Evolutionary conservation across 2,888 invertebrate species (phyloP).

Genomic region (Heliconius aoede): DNA sequence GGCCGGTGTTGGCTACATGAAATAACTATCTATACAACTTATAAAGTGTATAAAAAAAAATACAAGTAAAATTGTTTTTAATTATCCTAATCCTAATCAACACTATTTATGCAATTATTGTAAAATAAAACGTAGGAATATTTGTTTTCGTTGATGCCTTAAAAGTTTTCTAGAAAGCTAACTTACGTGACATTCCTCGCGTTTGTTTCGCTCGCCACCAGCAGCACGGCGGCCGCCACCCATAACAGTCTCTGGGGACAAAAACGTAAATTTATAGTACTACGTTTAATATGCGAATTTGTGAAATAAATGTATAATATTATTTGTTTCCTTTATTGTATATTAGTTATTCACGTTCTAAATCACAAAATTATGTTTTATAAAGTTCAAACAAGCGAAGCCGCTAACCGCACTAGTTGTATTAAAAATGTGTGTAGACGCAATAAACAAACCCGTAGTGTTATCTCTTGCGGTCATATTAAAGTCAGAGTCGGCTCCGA

Average conservation of each 20-base stretch:
- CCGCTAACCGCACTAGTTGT: not conserved
- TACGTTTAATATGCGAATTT: not conserved
- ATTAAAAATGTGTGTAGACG: not conserved
- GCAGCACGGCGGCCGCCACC: slow-evolving; percentile 63
- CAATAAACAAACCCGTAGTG: slow-evolving; percentile 23
- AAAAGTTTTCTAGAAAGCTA: slow-evolving; percentile 1
- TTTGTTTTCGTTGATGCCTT: not conserved
- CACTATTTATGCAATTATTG: not conserved
- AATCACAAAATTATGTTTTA: too few species aligned
- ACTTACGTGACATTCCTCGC: slow-evolving; percentile 76
- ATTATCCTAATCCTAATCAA: too few species aligned
- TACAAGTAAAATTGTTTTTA: not conserved
- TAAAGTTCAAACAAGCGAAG: too few species aligned
- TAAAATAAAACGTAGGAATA: not conserved
- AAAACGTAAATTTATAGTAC: slow-evolving; percentile 23
- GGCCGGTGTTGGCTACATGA: not conserved
- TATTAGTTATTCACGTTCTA: too few species aligned
- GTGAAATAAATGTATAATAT: not conserved
- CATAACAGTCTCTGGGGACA: slow-evolving; percentile 72
- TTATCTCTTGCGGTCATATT: slow-evolving; percentile 39
- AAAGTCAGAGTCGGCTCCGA: slow-evolving; percentile 27
- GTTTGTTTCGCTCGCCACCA: slow-evolving; percentile 61
- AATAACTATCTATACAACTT: too few species aligned
- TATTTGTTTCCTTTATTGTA: not conserved
- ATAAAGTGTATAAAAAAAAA: not conserved